Base-by-base conservation (phyloP, 2,797 vertebrate genomes). In the Martes flavigula region DNA sequence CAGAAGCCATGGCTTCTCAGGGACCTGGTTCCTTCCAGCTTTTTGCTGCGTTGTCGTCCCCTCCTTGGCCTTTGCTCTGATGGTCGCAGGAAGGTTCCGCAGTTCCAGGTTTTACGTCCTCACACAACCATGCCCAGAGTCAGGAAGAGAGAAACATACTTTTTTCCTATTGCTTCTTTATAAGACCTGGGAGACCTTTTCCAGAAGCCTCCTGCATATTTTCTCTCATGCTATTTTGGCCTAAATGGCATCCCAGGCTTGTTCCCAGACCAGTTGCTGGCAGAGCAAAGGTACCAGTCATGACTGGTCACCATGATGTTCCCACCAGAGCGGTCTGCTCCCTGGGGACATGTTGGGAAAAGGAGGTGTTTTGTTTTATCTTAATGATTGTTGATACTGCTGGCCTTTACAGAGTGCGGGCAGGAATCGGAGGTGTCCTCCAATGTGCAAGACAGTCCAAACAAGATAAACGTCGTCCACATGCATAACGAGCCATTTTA, bases 21-120 rank as follows among this genome's bases (percentile, higher is more conserved):
- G 17, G 75, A 58, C 11, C 14, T 20, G 8, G 14, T 12, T 60
- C 51, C 27, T n/a, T 51, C 8, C 23, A 35, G 48, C 21, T 43
- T n/a, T 56, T 40, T 0, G 43, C 64, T 25, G 6, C 10, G 58
- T 30, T 3, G 1, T 56, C 35, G 46, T 12, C 21, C 20, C 30
- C 17, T 0, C 4, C 1, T 15, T n/a, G 66, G 21, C 25, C 25
- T 0, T 60, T 18, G 32, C 32, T 21, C 48, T 2, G 25, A 7
- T 7, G 7, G 30, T 10, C 2, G 2, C 2, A 13, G 81, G 73
- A 13, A 32, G 5, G 21, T 54, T 62, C 40, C 27, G 38, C 21
- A 40, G 56, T 30, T 43, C 23, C 23, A 35, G 1, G 5, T 7
- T 2, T 17, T 9, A 38, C 10, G 17, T 32, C 40, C 17, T 60